Conservation (phyloP, 2,113 vertebrate genomes). For the Pseudonaja textilis region DNA sequence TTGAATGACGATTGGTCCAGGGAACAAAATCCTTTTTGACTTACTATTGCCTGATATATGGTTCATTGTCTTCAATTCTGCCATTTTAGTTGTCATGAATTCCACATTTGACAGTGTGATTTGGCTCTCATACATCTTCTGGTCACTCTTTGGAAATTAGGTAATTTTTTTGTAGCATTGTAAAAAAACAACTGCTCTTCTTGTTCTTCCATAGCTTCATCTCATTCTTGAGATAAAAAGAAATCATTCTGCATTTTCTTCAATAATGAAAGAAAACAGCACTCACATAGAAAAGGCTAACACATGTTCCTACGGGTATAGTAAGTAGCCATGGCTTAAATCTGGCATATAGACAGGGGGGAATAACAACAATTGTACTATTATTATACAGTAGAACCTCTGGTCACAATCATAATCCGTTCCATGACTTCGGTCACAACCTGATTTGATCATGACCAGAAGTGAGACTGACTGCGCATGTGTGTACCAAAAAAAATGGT, state of each 20-base stretch:
- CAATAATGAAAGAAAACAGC: not conserved
- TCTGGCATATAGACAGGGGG: too few species aligned
- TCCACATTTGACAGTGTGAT: not conserved
- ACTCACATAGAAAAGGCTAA: not conserved
- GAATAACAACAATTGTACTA: too few species aligned
- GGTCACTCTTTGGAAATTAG: not conserved
- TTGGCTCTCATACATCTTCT: not conserved
- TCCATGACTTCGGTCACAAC: too few species aligned
- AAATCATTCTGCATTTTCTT: not conserved
- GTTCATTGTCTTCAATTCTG: not conserved
- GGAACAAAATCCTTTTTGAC: not conserved
- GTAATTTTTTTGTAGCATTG: not conserved
- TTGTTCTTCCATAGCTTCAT: not conserved
- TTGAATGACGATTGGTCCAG: not conserved
- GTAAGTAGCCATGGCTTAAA: too few species aligned
- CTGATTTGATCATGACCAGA: too few species aligned
- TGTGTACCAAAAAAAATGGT: too few species aligned
- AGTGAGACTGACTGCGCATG: too few species aligned
- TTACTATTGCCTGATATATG: not conserved
- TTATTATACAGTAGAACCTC: too few species aligned
- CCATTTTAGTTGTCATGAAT: not conserved
- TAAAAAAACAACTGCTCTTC: not conserved
- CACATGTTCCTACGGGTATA: not conserved
- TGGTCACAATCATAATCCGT: too few species aligned
- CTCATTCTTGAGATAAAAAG: not conserved